phyloP scores from a whole-genome alignment of 2,888 invertebrate genomes.

The Lordiphosa andalusiaca region DNA sequence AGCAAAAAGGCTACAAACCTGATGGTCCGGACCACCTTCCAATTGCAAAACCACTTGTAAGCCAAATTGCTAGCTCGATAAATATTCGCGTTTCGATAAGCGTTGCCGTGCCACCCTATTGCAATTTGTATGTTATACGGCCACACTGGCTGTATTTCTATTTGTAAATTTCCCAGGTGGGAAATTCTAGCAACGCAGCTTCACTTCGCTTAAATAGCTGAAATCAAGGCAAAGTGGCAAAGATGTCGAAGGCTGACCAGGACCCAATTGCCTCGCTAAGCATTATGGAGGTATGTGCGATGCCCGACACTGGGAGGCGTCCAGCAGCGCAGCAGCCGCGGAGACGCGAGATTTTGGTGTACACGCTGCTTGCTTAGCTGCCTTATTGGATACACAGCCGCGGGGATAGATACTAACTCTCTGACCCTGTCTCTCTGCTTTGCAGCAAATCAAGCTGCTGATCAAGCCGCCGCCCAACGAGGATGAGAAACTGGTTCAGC shows the following conservation, averaged over 20 bases:
- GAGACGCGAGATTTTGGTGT: slow-evolving; percentile 21
- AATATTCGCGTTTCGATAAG: too few relatives aligned
- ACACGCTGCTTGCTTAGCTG: slow-evolving; percentile 7
- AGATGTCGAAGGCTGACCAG: slow-evolving; percentile 85
- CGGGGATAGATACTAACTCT: slow-evolving; percentile 2
- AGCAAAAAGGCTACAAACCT: too few relatives aligned
- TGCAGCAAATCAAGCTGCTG: slow-evolving; percentile 91
- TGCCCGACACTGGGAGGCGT: neutral
- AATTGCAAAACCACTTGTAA: too few relatives aligned
- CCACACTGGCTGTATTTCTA: slow-evolving; percentile 17
- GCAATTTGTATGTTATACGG: too few relatives aligned
- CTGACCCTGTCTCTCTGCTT: neutral
- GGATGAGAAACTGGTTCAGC: slow-evolving; percentile 82
- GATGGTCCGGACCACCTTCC: too few relatives aligned
- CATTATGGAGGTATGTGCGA: slow-evolving; percentile 90
- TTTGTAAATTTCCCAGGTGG: neutral
- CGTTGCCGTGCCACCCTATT: too few relatives aligned
- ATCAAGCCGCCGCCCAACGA: slow-evolving; percentile 95
- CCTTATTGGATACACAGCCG: slow-evolving; percentile 15
- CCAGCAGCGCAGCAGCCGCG: slow-evolving; percentile 3
- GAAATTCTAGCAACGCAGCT: too few relatives aligned
- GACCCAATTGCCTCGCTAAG: slow-evolving; percentile 90
- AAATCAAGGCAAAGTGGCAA: slow-evolving; percentile 38
- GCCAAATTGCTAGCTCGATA: too few relatives aligned
- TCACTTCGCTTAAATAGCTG: slow-evolving; percentile 1